phyloP scores from a whole-genome alignment of 1,140 invertebrate genomes.

The Probaryconus sp. region DNA sequence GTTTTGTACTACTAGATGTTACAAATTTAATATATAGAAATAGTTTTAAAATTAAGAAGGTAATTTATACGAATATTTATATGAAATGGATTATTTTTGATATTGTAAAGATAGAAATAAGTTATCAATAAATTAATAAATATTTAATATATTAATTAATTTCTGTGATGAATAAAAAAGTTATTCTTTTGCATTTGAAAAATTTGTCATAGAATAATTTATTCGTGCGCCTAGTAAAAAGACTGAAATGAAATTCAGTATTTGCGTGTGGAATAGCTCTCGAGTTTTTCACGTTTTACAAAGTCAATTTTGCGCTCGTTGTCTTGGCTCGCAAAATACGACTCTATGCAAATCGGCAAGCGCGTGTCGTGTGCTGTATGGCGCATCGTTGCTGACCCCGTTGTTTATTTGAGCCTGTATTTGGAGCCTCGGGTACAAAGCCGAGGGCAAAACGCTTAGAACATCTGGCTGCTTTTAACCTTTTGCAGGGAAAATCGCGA shows the following conservation, averaged over 20 bases:
- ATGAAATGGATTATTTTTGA: no score
- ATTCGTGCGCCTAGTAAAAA: no score
- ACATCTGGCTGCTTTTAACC: slow-evolving; percentile 61
- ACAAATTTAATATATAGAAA: no score
- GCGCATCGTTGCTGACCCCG: slow-evolving; percentile 45
- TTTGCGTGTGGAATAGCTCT: no score
- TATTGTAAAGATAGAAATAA: no score
- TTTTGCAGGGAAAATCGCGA: slow-evolving; percentile 45
- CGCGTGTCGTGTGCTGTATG: slow-evolving; percentile 43
- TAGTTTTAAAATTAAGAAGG: no score
- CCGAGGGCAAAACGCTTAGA: slow-evolving; percentile 29
- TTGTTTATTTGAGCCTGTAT: slow-evolving; percentile 58
- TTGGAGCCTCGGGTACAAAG: slow-evolving; percentile 49
- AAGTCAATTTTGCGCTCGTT: slow-evolving; percentile 45
- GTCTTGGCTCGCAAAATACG: slow-evolving; percentile 43
- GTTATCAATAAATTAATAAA: no score
- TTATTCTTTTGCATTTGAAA: slow-evolving; percentile 7
- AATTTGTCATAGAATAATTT: slow-evolving; percentile 1
- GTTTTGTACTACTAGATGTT: no score
- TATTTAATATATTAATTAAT: no score
- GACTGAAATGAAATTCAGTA: slow-evolving; percentile 8
- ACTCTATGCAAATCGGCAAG: slow-evolving; percentile 51
- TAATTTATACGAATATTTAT: no score
- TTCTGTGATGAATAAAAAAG: no score
- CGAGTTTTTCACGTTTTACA: slow-evolving; percentile 41